A percentile compares a stretch with the other conserved stretches of the same genome.
phyloP scores from a whole-genome alignment of 2,888 invertebrate species.

The Napeogenes inachia region DNA sequence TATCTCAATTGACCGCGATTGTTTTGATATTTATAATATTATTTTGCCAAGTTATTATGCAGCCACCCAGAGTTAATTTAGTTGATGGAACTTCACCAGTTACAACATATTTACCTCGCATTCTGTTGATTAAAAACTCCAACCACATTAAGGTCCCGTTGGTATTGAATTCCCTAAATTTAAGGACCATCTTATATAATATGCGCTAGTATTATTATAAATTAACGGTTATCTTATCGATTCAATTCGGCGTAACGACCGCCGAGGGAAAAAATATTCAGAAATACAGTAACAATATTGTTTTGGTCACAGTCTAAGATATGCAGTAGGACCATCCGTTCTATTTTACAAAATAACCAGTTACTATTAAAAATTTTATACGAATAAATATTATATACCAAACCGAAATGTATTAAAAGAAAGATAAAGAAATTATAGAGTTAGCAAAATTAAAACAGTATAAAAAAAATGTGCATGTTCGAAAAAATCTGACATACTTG shows the following conservation, averaged over 20 bases:
- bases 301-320: conserved; percentile 13
- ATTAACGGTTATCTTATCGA: conserved; percentile 29
- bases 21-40: too few relatives aligned
- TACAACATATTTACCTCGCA: too few relatives aligned
- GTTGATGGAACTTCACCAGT: too few relatives aligned
- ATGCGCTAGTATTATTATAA: conserved; percentile 25
- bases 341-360: background rate
- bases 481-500: background rate
- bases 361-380: background rate
- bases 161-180: conserved; percentile 10
- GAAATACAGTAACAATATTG: conserved; percentile 25
- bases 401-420: too few relatives aligned
- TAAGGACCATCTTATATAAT: conserved; percentile 9
- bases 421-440: background rate
- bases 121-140: too few relatives aligned
- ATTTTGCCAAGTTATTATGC: too few relatives aligned
- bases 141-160: conserved; percentile 8
- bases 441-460: background rate
- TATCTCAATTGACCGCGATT: too few relatives aligned
- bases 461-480: background rate
- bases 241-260: conserved; percentile 29
- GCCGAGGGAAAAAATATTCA: conserved; percentile 27
- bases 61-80: too few relatives aligned
- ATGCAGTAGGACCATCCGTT: background rate
- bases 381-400: too few relatives aligned